A percentile compares a stretch with the other conserved stretches of the same genome.
Evolutionary conservation across 2,113 vertebrate species (phyloP).

Genomic region (Vombatus ursinus): DNA sequence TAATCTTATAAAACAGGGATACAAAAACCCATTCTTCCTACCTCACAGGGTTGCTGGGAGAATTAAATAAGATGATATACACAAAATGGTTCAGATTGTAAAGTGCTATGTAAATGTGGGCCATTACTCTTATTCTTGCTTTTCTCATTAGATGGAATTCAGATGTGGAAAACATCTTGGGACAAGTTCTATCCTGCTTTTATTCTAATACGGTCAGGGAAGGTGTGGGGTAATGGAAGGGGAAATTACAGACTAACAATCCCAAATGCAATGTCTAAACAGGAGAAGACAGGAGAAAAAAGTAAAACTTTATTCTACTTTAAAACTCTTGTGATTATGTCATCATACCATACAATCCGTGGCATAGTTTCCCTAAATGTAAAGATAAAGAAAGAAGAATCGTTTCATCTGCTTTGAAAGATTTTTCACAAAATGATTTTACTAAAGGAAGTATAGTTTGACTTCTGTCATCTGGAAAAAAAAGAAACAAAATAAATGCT

Average conservation of each 20-base stretch:
- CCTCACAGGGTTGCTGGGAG: neutral
- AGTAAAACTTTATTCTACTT: neutral
- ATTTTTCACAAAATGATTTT: conserved; percentile 93
- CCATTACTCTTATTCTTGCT: neutral
- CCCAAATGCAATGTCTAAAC: neutral
- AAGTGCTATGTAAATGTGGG: neutral
- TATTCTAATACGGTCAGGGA: neutral
- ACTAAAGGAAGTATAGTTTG: conserved; percentile 91
- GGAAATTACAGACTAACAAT: neutral
- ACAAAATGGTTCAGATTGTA: neutral
- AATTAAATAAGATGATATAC: neutral
- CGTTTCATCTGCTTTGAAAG: conserved; percentile 92
- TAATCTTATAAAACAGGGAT: neutral
- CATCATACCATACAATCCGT: conserved; percentile 92
- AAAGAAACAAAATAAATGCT: conserved; percentile 65
- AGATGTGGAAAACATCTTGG: neutral
- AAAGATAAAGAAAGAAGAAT: conserved; percentile 92
- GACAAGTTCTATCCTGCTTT: neutral
- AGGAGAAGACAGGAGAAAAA: neutral
- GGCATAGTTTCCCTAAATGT: conserved; percentile 94
- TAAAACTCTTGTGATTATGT: conserved; percentile 50
- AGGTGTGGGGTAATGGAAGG: neutral
- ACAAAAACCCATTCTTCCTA: neutral
- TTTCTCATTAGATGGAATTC: neutral
- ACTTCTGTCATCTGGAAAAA: conserved; percentile 89